These are phyloP conservation scores for Ricordea florida DNA, from an alignment of 92 coral and sea anemone genomes.

Conservation along the genomic window DNA sequence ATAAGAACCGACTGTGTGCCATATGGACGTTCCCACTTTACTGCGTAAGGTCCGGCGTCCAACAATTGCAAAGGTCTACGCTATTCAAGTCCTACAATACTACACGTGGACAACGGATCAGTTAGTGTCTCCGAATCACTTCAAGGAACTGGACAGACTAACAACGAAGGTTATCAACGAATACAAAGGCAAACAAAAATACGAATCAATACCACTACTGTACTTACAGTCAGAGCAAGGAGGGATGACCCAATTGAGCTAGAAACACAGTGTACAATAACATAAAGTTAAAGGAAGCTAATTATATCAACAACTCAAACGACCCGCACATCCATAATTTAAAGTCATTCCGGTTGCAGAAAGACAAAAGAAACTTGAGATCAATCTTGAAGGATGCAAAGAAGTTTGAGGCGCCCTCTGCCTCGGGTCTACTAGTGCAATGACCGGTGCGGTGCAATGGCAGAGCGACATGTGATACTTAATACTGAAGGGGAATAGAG, in stretches of 20 bases:
- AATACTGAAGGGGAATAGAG: no score
- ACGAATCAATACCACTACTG: constrained; percentile 1
- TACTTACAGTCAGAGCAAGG: neutral
- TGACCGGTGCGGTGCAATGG: no score
- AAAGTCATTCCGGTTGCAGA: neutral
- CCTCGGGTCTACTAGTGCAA: no score
- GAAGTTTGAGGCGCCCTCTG: no score
- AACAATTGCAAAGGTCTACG: constrained; percentile 9
- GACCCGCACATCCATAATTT: neutral
- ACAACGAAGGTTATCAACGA: constrained; percentile 17
- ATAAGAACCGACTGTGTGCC: constrained; percentile 21
- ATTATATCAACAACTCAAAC: neutral
- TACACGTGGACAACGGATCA: constrained; percentile 26
- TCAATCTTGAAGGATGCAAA: no score
- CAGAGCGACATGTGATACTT: no score
- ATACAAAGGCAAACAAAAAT: constrained; percentile 5
- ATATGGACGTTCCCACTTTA: constrained; percentile 29
- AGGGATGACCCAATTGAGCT: no score
- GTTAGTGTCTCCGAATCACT: constrained; percentile 19
- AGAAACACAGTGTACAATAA: no score
- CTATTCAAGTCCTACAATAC: constrained; percentile 18
- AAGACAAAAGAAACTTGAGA: neutral
- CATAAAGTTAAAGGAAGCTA: neutral
- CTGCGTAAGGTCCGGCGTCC: no score
- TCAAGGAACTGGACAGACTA: constrained; percentile 33